Base-by-base conservation (phyloP, 2,888 invertebrate genomes). In the Onthophagus sagittarius region DNA sequence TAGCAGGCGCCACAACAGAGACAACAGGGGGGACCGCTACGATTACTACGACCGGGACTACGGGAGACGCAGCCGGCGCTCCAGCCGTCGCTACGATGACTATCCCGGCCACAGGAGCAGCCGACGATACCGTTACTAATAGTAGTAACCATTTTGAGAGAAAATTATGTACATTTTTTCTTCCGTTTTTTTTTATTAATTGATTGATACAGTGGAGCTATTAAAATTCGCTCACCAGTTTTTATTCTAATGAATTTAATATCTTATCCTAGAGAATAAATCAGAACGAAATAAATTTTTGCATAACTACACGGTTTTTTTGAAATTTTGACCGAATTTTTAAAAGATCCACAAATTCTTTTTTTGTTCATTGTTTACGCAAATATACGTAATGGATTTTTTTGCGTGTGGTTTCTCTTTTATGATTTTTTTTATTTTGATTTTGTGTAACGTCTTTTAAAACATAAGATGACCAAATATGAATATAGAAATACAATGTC, bases 1-100 rank as follows among this genome's bases (percentile, higher is more conserved):
- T 74, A 74, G 83, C 75, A 75, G 77, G 75, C 77, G 77, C 73
- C 80, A 81, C 77, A 80, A 82, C 76, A 78, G 81, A 74, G 79
- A 82, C 76, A 78, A 82, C 74, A 77, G 80, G 74, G 77, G 82
- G 75, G 82, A 82, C 74, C 79, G 83, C 75, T 84, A 84, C 78
- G 81, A 83, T 79, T 81, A 83, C 78, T 82, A 83, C 77, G 82
- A 83, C 76, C 77, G 81, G 75, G 82, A 81, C 76, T 79, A 82
- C 75, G 81, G 81, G 73, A 79, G 83, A 75, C 79, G 84, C 75
- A 79, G 79, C 71, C 79, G 79, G 53, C 79, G 81, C 15, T 81
- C 82, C 11, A 81, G 82, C 33, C 78, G 83, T 75, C 76, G 83
- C 32, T 82, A 83, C 77, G 82, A 83, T 62, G 83, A 83, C 77